Evolutionary conservation across 23 tunicate species (phyloP).

Genomic region (Ciona savignyi): DNA sequence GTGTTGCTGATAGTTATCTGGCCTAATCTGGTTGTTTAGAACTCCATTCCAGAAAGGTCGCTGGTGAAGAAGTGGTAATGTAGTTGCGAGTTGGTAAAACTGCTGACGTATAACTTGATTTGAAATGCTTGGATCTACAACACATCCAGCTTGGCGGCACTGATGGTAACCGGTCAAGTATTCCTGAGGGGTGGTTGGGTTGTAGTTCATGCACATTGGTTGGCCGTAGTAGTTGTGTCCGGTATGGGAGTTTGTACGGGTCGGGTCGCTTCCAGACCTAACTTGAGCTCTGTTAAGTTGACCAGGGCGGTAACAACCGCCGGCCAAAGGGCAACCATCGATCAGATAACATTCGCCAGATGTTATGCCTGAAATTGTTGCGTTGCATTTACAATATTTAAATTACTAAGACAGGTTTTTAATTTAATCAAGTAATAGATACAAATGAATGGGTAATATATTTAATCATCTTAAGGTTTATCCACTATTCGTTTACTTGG

Average conservation of each 20-base stretch:
- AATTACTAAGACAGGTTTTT: no score
- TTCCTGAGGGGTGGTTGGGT: slow-evolving; percentile 15
- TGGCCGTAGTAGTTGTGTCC: slow-evolving; percentile 16
- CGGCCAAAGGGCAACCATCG: not conserved
- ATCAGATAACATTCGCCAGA: slow-evolving; percentile 1
- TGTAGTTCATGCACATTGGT: not conserved
- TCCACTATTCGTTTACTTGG: no score
- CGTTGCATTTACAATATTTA: no score
- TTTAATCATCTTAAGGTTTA: not conserved
- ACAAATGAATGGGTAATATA: no score
- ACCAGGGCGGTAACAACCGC: slow-evolving; percentile 8
- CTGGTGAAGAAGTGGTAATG: not conserved
- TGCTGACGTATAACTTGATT: not conserved
- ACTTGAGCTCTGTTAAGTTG: slow-evolving; percentile 2
- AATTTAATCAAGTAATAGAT: no score
- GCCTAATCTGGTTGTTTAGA: not conserved
- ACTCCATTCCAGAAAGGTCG: not conserved
- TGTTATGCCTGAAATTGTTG: slow-evolving; percentile 1
- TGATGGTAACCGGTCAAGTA: slow-evolving; percentile 28
- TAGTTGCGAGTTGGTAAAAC: not conserved
- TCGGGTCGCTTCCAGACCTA: slow-evolving; percentile 2
- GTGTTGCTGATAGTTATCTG: slow-evolving; percentile 7
- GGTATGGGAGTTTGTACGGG: not conserved
- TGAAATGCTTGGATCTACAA: slow-evolving; percentile 9
- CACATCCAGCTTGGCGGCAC: slow-evolving; percentile 36